Evolutionary conservation across 35 echinoderm and acorn worm species (phyloP), one percentile per base, ranked within the genome.

Genomic region (Ophiothrix spiculata): DNA sequence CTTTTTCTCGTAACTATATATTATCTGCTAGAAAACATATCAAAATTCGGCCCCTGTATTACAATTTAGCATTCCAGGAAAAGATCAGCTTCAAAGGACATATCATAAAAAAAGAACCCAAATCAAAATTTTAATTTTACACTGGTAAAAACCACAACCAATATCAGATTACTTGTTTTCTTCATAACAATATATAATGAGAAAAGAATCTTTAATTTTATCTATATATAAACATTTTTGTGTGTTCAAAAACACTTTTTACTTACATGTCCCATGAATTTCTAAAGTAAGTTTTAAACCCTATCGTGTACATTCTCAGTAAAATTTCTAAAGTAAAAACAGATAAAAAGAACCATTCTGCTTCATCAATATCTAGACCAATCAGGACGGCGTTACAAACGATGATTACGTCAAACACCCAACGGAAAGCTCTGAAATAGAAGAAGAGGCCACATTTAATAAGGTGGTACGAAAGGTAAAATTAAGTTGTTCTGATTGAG

Each of bases 261-360:
- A 91, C 92, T 98, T 83, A 99, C 96, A 94, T 45, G 87, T 99
- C 87, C 96, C 96, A 99, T 33, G 79, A 76, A 41, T 87, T 94
- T 13, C 73, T 79, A 79, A 99, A 99, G 69, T 91, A 99, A 33
- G 90, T 77, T 35, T 86, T 81, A n/a, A 88, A 78, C 15, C 96
- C 96, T 6, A 94, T 54, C 23, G 89, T 80, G 63, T 99, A 99
- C 73, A 99, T 83, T 75, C 94, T 94, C 19, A 94, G 75, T 29
- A 84, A 49, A 69, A 94, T 94, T 77, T 99, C 96, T 31, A 99
- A 31, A 19, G 89, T 91, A 41, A 99, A 99, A 32, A 99, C 25
- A 1, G 92, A 87, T 31, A 99, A 79, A 63, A 99, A 99, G 79
- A 88, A 89, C 79, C 89, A 91, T 49, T 99, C 96, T 1, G 86